Base-by-base conservation (phyloP, 2,888 invertebrate species). In the Trichopria drosophilae region DNA sequence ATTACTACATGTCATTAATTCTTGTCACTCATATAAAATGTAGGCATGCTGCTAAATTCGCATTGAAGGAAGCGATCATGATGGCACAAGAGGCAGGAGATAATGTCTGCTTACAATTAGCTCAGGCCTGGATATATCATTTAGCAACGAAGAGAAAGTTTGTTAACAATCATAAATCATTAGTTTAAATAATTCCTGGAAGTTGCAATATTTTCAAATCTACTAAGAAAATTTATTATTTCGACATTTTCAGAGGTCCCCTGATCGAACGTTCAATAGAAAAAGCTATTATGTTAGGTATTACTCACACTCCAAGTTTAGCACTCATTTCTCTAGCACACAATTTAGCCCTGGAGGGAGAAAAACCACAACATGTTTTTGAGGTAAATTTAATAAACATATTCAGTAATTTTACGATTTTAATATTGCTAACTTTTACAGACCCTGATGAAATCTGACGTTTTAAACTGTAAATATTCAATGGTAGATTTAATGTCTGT, bases 61-160 rank as follows among this genome's bases (percentile, higher is more conserved):
- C 90, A 12, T 80, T 95, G n/a, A 85, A 86, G 61, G 94, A 95
- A 78, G 90, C 93, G 7, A 84, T 94, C 44, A 86, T 86, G 76
- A 81, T 91, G 69, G 90, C 93, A 3, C 93, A 94, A 73, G 91
- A 93, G 76, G 86, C 87, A 49, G 89, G 86, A 52, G 94, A 95
- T 73, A 86, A 87, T 65, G 81, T 88, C 45, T 93, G 93, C 69
- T 79, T 93, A 44, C 91, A 92, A 73, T 84, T 90, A 68, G 89
- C 90, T 43, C 85, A 89, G 66, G 87, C 87, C 39, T 94, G 91
- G 93, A 82, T 90, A 64, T 83, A 84, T 59, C 81, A 84, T 57
- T 75, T 85, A 13, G 79, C 80, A 4, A 78, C 67, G 24, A 70
- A 76, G 20, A 73, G 76, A 53, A 77, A 77, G 76, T 75, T 58